Conservation (phyloP, 2,113 vertebrate species). For the Henicopernis longicauda region DNA sequence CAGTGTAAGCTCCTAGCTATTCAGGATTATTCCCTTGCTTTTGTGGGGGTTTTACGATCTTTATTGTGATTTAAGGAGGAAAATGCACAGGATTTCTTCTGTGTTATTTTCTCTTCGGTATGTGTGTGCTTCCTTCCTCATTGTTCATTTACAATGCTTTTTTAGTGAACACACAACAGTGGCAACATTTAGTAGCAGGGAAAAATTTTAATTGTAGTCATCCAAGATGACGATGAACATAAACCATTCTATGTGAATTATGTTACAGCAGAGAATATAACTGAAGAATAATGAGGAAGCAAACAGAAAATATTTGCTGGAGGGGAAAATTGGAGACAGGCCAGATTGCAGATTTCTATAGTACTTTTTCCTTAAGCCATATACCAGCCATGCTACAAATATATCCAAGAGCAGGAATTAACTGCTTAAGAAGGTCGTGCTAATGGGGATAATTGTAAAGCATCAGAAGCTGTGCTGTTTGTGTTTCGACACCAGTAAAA, state of each 20-base stretch:
- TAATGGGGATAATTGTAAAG: neutral
- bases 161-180: neutral
- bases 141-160: neutral
- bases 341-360: neutral
- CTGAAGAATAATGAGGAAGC: neutral
- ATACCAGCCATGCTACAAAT: neutral
- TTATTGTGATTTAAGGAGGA: neutral
- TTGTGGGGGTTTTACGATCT: neutral
- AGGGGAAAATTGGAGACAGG: neutral
- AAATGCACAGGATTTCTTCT: neutral
- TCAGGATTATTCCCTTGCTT: neutral
- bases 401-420: neutral
- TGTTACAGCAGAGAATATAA: neutral
- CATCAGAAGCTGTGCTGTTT: neutral
- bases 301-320: slow-evolving; percentile 21
- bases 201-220: neutral
- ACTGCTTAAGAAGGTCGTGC: neutral
- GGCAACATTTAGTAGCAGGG: neutral
- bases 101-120: neutral
- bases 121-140: neutral
- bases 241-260: neutral
- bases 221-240: fast-evolving
- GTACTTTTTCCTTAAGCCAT: neutral
- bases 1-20: neutral
- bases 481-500: neutral